Conservation (phyloP, 2,888 invertebrate genomes). For the Erpobdella octoculata region DNA sequence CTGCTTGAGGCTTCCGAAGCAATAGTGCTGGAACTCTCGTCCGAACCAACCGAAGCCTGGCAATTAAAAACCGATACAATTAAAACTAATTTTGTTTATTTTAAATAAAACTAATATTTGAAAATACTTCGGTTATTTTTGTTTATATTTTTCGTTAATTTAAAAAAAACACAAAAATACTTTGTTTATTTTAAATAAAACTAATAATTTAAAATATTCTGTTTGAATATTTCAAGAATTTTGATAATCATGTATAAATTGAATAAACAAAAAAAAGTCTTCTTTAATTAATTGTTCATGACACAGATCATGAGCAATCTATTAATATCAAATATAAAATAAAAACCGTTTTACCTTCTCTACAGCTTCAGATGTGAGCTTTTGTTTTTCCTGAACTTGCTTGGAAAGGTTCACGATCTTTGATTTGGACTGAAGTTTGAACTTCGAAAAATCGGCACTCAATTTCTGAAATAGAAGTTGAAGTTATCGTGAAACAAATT, state of each 20-base stretch:
- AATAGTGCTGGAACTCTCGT: constrained; percentile 34
- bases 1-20: constrained; percentile 32
- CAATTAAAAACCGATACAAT: no score
- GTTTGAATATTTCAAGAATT: no score
- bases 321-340: neutral
- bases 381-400: constrained; percentile 42
- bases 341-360: constrained; percentile 35
- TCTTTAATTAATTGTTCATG: neutral
- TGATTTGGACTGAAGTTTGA: constrained; percentile 51
- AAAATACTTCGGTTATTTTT: no score
- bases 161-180: no score
- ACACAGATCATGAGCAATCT: neutral
- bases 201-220: no score
- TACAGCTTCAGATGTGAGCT: constrained; percentile 34
- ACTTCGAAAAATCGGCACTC: constrained; percentile 48
- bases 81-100: no score
- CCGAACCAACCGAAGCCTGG: constrained; percentile 35
- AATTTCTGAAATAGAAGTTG: constrained; percentile 47
- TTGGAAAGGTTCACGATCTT: constrained; percentile 46
- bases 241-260: no score
- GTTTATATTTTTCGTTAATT: no score
- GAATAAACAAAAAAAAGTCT: no score
- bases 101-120: no score
- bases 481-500: no score
- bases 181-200: no score